Evolutionary conservation across 1,140 invertebrate genomes (phyloP), one percentile per base, ranked within the genome.

Genomic region (Dendroctonus valens): DNA sequence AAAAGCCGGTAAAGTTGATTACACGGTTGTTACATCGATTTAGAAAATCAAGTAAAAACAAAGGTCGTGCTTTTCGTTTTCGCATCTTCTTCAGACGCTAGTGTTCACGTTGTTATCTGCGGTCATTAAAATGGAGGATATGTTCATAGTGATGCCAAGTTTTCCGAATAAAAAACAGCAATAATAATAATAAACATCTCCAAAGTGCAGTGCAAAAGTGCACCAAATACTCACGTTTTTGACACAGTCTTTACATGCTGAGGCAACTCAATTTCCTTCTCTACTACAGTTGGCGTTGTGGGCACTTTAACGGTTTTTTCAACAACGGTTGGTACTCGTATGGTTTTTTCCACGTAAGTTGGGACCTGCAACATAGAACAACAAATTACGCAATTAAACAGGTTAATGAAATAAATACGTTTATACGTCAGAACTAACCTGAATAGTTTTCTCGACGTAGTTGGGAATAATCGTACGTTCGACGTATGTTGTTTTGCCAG

Each of bases 401-500:
- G 9, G 9, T 46, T 46, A 3, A 11, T 9, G 12, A 2, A 5
- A 46, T 11, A 46, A 46, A 11, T 46, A 12, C 12, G 44, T 9
- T 0, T 51, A 12, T 51, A 8, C 15, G 11, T 11, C 49, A 54
- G 37, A 46, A 37, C 44, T 48, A 7, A 60, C 63, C 58, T 67
- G 65, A 39, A 67, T 61, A n/a, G 65, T 77, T 62, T 77, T 77
- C 53, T 76, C 74, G 12, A 75, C 72, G 54, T 76, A 77, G 40
- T 76, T 71, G 7, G 74, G 74, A 49, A 77, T 74, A 5, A 77
- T 72, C 7, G 74, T 76, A 55, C 73, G 66, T 68, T 77, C 72
- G 12, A 76, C 69, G 12, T 73, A 71, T 26, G 75, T 75, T 48
- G 69, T 72, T 59, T 69, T 67, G n/a, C 55, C 64, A 64, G 63